phyloP scores from a whole-genome alignment of 1,140 invertebrate species.

The Yoshiicerus persimilis region DNA sequence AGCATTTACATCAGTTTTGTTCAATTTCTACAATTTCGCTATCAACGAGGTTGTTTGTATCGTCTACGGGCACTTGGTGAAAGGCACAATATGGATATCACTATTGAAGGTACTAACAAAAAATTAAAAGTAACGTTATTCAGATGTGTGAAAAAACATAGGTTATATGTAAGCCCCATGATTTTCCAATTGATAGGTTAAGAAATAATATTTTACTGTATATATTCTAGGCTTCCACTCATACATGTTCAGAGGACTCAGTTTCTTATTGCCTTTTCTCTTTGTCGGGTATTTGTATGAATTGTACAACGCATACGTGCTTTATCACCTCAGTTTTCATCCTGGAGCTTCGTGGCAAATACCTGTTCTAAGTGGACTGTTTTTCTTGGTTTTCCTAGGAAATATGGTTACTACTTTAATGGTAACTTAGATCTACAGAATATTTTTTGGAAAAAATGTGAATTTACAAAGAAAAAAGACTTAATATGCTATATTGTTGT shows the following conservation, averaged over 20 bases:
- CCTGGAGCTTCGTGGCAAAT: conserved; percentile 90
- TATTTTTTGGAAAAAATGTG: too few relatives aligned
- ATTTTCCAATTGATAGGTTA: too few relatives aligned
- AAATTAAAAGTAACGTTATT: too few relatives aligned
- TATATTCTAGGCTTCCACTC: too few relatives aligned
- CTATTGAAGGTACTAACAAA: conserved; percentile 97
- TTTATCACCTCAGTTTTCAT: conserved; percentile 74
- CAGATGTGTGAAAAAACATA: too few relatives aligned
- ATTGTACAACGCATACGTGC: conserved; percentile 87
- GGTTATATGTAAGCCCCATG: too few relatives aligned
- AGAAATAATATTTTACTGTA: too few relatives aligned
- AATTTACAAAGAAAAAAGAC: too few relatives aligned
- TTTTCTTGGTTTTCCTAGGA: conserved; percentile 82
- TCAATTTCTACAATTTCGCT: conserved; percentile 87
- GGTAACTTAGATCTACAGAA: too few relatives aligned
- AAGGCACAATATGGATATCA: conserved; percentile 97
- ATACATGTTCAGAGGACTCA: conserved; percentile 97
- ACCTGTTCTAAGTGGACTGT: conserved; percentile 76
- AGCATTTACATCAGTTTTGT: conserved; percentile 88
- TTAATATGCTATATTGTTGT: too few relatives aligned
- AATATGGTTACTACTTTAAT: conserved; percentile 80
- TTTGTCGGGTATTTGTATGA: conserved; percentile 93
- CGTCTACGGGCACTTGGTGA: conserved; percentile 91
- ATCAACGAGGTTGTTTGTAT: conserved; percentile 94
- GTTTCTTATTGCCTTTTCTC: conserved; percentile 95